These are phyloP conservation scores for Pseudonaja textilis DNA, from an alignment of 2,113 vertebrate genomes.

Conservation along the genomic window DNA sequence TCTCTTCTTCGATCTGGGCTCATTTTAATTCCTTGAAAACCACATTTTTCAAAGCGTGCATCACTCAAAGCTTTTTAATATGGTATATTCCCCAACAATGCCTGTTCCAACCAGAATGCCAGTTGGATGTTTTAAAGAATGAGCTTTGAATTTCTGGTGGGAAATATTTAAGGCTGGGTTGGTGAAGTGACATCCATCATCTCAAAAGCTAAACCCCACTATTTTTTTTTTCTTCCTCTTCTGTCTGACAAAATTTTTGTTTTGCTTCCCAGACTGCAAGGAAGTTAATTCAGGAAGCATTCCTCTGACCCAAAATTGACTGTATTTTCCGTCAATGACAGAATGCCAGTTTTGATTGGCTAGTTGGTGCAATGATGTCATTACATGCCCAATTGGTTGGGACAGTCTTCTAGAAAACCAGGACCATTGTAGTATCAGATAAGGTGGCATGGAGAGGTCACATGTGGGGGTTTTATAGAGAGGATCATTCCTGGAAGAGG, in stretches of 20 bases:
- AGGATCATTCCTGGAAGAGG: background rate
- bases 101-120: background rate
- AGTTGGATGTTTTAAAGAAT: background rate
- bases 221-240: background rate
- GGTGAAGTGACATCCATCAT: background rate
- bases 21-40: slow-evolving; percentile 51
- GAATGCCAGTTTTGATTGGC: background rate
- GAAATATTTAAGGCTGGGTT: background rate
- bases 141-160: background rate
- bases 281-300: background rate
- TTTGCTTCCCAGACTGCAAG: background rate
- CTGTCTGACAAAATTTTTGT: no score
- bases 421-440: background rate
- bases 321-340: background rate
- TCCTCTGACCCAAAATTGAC: background rate
- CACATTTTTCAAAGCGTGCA: slow-evolving; percentile 25
- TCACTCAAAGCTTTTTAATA: slow-evolving; percentile 15
- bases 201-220: background rate
- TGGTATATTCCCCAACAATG: background rate
- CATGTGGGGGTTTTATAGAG: background rate
- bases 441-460: background rate
- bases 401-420: background rate
- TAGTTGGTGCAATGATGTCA: background rate
- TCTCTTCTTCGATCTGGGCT: slow-evolving; percentile 44
- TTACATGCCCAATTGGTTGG: background rate